Conservation (phyloP, 2,888 invertebrate species). For the Junonia oenone region DNA sequence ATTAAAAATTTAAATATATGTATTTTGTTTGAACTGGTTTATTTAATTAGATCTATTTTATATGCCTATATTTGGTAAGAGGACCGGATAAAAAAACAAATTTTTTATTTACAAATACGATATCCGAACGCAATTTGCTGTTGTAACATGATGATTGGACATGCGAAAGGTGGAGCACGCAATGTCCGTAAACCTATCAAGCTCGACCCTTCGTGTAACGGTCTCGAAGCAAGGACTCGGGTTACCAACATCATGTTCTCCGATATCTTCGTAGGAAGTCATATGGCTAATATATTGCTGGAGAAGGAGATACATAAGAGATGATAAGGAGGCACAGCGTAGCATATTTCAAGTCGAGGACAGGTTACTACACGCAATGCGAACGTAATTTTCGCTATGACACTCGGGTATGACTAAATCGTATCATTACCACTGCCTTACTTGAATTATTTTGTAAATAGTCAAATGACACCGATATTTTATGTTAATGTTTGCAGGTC, state of each 20-base stretch:
- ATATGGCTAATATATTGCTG: conserved; percentile 22
- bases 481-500: background rate
- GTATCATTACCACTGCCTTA: background rate
- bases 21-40: background rate
- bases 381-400: background rate
- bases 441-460: background rate
- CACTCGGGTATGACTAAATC: background rate
- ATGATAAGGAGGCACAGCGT: background rate
- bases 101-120: conserved; percentile 11
- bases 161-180: conserved; percentile 27
- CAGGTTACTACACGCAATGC: background rate
- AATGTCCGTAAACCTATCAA: conserved; percentile 37
- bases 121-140: conserved; percentile 23
- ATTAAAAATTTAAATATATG: background rate
- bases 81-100: background rate
- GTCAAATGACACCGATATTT: background rate
- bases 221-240: conserved; percentile 34
- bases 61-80: background rate
- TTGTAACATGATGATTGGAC: conserved; percentile 21
- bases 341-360: background rate
- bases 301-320: conserved; percentile 2
- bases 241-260: conserved; percentile 47
- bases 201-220: conserved; percentile 37
- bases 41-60: background rate
- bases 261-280: conserved; percentile 39